Base-by-base conservation (phyloP, 2,113 vertebrate species). In the Myxocyprinus asiaticus region DNA sequence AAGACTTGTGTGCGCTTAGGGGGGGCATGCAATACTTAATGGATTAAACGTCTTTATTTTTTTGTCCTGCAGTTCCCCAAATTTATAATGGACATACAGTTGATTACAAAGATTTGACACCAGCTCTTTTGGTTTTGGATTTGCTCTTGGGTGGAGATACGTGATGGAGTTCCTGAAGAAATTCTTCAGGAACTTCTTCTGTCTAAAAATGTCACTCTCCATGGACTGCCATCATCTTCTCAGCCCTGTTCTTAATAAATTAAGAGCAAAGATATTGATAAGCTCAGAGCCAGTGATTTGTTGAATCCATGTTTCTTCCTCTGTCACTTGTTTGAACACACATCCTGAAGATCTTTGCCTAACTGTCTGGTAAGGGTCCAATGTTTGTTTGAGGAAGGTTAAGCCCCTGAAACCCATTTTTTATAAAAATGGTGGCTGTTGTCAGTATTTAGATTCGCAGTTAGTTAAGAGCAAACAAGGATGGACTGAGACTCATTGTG, bases 91-190 rank as follows among this genome's bases (percentile, higher is more conserved):
- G 84, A 12, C 33, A 56, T 64, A 14, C 51, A 72, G 43, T 65
- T 55, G 50, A 42, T 44, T 64, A 53, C 44, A 58, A 79, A 80
- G 67, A 77, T 45, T 63, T 77, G 61, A 62, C 81, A 87, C 66
- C 6, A 65, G 61, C 71, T 81, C 42, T 75, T 88, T 78, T 78
- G 77, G 72, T 76, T 74, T 56, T 6, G 50, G 47, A 69, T 77
- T 89, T 91, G 90, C 88, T 89, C 89, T 89, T 82, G 63, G 64
- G 70, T n/a, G 61, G 72, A 82, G 66, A 51, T 58, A 53, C 14
- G 42, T 47, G 17, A 33, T 33, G 22, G 77, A 68, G 50, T 53
- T 74, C 50, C 33, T 68, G 44, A 47, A 62, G 72, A 62, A 63
- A 33, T 62, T 74, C 12, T n/a, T n/a, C n/a, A n/a, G n/a, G n/a